Evolutionary conservation across 2,113 vertebrate genomes (phyloP).

Genomic region (Perccottus glenii): DNA sequence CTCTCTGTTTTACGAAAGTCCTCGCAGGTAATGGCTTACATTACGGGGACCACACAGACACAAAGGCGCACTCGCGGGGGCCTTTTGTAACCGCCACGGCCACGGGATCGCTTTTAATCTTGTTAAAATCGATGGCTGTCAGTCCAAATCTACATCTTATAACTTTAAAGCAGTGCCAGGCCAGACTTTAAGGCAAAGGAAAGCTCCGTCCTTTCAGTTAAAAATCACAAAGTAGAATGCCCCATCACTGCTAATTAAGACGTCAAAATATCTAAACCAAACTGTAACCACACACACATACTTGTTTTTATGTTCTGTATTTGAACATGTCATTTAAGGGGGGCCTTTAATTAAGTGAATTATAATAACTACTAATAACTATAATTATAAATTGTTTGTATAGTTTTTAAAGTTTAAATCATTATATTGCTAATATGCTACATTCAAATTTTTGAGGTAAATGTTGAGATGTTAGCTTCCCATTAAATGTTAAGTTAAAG

Average conservation of each 20-base stretch:
- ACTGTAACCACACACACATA: neutral
- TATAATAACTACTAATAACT: too few relatives aligned
- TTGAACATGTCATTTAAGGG: neutral
- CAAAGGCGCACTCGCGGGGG: conserved; percentile 37
- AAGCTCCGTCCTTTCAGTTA: conserved; percentile 4
- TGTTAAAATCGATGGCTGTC: conserved; percentile 62
- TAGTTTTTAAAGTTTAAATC: too few relatives aligned
- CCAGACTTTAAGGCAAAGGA: conserved; percentile 24
- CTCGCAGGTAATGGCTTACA: conserved; percentile 67
- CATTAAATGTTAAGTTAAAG: too few relatives aligned
- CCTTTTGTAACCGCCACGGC: conserved; percentile 35
- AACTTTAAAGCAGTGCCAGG: conserved; percentile 22
- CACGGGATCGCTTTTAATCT: conserved; percentile 59
- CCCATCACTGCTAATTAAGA: conserved; percentile 24
- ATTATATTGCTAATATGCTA: too few relatives aligned
- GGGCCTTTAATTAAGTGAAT: too few relatives aligned
- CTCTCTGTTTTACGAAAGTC: conserved; percentile 38
- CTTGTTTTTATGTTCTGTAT: neutral
- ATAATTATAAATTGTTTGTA: too few relatives aligned
- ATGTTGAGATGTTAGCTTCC: too few relatives aligned
- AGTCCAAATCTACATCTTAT: conserved; percentile 46
- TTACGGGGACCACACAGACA: conserved; percentile 61
- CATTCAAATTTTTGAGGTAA: too few relatives aligned
- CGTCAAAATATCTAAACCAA: neutral
- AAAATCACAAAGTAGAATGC: conserved; percentile 10